Conservation (phyloP, 2,888 invertebrate species). For the Stomorhina lunata region DNA sequence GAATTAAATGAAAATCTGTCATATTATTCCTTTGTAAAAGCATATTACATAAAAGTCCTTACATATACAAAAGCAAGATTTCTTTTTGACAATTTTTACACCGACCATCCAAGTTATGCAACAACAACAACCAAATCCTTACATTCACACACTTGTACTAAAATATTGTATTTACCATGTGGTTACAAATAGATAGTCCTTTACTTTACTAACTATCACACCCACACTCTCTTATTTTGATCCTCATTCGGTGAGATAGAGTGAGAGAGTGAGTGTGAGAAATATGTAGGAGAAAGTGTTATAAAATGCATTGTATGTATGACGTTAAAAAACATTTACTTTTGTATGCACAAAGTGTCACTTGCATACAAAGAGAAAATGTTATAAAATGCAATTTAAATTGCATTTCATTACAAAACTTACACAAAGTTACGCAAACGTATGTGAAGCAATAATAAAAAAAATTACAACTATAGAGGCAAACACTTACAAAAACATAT, state of each 20-base stretch:
- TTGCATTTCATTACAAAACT: slow-evolving; percentile 68
- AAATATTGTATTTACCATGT: too few relatives aligned
- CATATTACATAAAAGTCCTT: too few relatives aligned
- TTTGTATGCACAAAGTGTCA: slow-evolving; percentile 61
- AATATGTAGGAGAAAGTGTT: slow-evolving; percentile 15
- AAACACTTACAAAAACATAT: slow-evolving; percentile 34
- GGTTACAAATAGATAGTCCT: too few relatives aligned
- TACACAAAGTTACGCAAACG: neutral
- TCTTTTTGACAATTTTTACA: neutral
- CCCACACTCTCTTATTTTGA: neutral
- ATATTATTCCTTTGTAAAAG: too few relatives aligned
- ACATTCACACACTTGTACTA: too few relatives aligned
- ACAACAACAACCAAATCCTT: too few relatives aligned
- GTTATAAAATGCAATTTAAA: slow-evolving; percentile 70
- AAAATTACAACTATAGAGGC: neutral
- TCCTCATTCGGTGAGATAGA: neutral
- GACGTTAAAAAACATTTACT: slow-evolving; percentile 49
- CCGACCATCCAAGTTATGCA: neutral
- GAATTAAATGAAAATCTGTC: neutral
- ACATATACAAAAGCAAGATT: neutral
- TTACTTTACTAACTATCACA: slow-evolving; percentile 17
- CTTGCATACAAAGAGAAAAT: slow-evolving; percentile 56
- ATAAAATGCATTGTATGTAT: slow-evolving; percentile 51
- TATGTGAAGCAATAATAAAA: neutral
- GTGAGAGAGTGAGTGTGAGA: neutral